Percentiles rank a stretch among this genome's conserved stretches.
These are phyloP conservation scores for Pan paniscus DNA, from an alignment of 2,113 vertebrate genomes.

Conservation along the genomic window DNA sequence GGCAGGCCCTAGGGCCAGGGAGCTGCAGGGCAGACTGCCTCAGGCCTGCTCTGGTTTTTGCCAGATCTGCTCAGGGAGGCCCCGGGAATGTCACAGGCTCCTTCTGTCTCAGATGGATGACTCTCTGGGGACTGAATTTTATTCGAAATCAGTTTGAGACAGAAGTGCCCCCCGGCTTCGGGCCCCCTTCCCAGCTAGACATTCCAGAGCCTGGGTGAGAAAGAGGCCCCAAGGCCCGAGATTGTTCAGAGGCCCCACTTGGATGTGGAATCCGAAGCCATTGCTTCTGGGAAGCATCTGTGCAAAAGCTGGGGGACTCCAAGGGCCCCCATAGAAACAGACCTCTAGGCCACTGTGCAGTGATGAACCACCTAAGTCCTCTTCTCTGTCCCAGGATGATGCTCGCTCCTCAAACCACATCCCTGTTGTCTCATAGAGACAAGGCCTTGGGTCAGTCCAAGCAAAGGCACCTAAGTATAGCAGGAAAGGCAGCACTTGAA, in stretches of 20 bases:
- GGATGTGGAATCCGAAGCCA: background rate
- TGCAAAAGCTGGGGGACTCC: background rate
- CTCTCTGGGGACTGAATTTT: conserved; percentile 74
- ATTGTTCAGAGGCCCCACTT: conserved; percentile 61
- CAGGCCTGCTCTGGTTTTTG: background rate
- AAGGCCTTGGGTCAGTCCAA: background rate
- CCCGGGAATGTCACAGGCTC: conserved; percentile 1
- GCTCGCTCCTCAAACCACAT: background rate
- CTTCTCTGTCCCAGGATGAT: background rate
- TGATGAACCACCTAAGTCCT: background rate
- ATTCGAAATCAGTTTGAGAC: conserved; percentile 68
- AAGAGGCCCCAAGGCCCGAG: conserved; percentile 47
- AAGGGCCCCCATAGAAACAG: background rate
- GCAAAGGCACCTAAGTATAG: background rate
- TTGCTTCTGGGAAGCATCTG: background rate
- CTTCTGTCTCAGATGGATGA: conserved; percentile 44
- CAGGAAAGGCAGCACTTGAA: background rate
- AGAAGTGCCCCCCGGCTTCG: conserved; percentile 61
- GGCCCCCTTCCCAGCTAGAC: conserved; percentile 41
- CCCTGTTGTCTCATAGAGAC: background rate
- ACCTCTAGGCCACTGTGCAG: background rate
- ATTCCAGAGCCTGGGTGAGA: conserved; percentile 44
- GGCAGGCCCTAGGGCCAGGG: conserved; percentile 32
- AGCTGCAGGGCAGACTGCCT: background rate
- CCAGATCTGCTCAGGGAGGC: conserved; percentile 4